A percentile compares a stretch with the other conserved stretches of the same genome.
phyloP scores from a whole-genome alignment of 2,113 vertebrate genomes.

The Bos indicus region DNA sequence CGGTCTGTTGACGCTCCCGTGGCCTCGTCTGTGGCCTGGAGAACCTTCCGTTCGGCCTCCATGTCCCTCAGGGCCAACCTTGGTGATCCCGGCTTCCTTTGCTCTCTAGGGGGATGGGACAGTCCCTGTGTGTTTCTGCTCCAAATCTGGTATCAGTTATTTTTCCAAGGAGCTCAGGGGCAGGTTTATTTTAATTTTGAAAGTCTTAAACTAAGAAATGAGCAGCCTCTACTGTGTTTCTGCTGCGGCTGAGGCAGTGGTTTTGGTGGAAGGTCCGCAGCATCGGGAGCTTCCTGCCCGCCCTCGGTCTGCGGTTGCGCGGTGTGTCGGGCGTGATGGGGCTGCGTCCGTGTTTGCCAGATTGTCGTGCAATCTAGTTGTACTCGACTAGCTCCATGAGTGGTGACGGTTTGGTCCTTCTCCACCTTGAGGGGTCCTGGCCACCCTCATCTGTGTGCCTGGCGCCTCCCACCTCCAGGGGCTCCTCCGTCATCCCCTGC shows the following conservation, averaged over 20 bases:
- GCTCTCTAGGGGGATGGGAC: not conserved
- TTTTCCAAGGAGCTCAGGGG: not conserved
- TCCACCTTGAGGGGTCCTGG: not conserved
- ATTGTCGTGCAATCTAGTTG: not conserved
- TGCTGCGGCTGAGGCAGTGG: not conserved
- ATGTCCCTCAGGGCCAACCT: not conserved
- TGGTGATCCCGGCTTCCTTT: not conserved
- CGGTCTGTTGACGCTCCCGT: not conserved
- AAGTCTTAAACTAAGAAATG: not conserved
- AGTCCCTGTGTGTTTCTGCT: not conserved
- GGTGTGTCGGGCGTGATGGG: not conserved
- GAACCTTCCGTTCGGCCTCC: not conserved
- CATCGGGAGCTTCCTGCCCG: not conserved
- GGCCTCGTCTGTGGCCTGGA: not conserved
- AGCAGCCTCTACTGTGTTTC: not conserved
- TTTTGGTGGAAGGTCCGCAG: not conserved
- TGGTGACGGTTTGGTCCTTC: not conserved
- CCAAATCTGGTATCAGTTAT: not conserved
- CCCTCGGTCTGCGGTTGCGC: not conserved
- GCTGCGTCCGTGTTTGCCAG: not conserved
- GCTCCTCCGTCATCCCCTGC: not conserved
- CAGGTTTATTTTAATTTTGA: constrained; percentile 28
- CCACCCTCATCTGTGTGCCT: not conserved
- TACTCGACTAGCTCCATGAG: not conserved
- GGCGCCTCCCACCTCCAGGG: not conserved